Evolutionary conservation across 2,797 vertebrate species (phyloP), one percentile per base, ranked within the genome.

Genomic region (Platalea minor): DNA sequence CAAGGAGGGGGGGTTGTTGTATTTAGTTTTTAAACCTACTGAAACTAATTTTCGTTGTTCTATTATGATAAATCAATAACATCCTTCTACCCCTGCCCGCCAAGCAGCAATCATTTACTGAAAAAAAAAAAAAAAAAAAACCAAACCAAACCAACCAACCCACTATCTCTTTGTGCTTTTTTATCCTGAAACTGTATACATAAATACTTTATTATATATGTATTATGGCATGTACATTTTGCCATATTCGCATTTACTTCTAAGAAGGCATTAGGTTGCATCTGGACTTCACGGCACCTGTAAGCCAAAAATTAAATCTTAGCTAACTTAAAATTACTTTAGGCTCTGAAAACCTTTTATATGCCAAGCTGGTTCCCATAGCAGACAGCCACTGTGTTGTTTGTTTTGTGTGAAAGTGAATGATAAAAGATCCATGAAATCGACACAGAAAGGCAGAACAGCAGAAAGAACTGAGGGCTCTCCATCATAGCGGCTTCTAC

Each of bases 371-470:
- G 97, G 98, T 99, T 99, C 98, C 98, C 99, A 99, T 98, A 98
- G 98, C 99, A 99, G 99, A 99, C 99, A 99, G 99, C 97, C 98
- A 98, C 98, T 98, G 99, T 99, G 99, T 99, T 99, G 99, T 99
- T 99, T 99, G 99, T 99, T 99, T 99, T 99, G 99, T 99, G 99
- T 99, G 99, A 99, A 99, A 99, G 99, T 99, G 98, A 99, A 99
- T 99, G 99, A 99, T 99, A 99, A 99, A 99, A 99, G 99, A 99
- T 99, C 98, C 99, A 99, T 99, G 99, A 99, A 99, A 99, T 99
- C 98, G 98, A 98, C 98, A 98, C 99, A 99, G 99, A 99, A 99
- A 99, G 98, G 99, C 98, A 98, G 98, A 99, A 99, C 99, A 99
- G 99, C 99, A 99, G 99, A 99, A 98, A 99, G 99, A 98, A 98